Evolutionary conservation across 1,140 invertebrate species (phyloP).

Genomic region (Bradysia coprophila): DNA sequence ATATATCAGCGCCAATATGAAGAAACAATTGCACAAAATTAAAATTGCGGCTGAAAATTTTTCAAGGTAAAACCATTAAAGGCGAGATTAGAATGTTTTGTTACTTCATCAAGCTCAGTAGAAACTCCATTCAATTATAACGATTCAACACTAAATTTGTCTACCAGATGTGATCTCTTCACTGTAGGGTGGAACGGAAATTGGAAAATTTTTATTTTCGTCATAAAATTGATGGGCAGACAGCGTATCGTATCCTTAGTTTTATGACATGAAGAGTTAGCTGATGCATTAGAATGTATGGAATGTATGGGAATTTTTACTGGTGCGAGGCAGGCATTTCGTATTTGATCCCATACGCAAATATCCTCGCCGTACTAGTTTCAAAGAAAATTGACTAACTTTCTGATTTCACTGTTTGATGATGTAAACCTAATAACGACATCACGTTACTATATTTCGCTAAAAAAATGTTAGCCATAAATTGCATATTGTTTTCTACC

Average conservation of each 20-base stretch:
- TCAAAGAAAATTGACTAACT: too few species aligned
- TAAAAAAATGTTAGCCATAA: too few species aligned
- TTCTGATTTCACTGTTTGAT: too few species aligned
- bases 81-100: not conserved
- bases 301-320: too few species aligned
- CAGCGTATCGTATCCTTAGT: not conserved
- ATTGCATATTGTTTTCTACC: too few species aligned
- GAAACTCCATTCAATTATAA: not conserved
- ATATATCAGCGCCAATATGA: slow-evolving; percentile 23
- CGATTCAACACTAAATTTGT: not conserved
- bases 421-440: too few species aligned
- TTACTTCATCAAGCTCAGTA: not conserved
- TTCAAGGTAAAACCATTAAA: slow-evolving; percentile 14
- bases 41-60: slow-evolving; percentile 25
- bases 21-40: slow-evolving; percentile 25
- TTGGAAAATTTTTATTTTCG: not conserved
- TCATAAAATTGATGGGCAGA: not conserved
- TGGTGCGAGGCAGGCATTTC: too few species aligned
- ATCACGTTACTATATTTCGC: too few species aligned
- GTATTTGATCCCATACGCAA: too few species aligned
- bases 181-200: not conserved
- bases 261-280: too few species aligned
- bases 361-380: too few species aligned
- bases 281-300: too few species aligned
- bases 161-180: not conserved